Percentiles rank a stretch among this genome's conserved stretches.
These are phyloP conservation scores for Sparidentex hasta DNA, from an alignment of 2,797 vertebrate genomes.

Conservation along the genomic window DNA sequence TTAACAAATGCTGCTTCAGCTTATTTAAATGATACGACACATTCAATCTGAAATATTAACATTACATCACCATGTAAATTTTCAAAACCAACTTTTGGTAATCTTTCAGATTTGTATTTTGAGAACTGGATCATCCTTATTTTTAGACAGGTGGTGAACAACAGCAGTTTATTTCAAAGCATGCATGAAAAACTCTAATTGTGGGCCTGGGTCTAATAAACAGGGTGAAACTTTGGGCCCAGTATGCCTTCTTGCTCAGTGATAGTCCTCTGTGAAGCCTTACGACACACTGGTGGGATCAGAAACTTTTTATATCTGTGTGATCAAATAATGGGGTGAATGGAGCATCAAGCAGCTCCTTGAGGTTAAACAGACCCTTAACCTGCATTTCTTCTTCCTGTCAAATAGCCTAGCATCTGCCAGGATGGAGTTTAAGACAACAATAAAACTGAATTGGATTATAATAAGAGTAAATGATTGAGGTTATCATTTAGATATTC, in stretches of 20 bases:
- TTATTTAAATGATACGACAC: no score
- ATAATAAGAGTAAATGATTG: not conserved
- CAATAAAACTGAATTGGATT: not conserved
- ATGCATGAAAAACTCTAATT: constrained; percentile 31
- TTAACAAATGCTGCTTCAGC: no score
- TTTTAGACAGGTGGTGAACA: not conserved
- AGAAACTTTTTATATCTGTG: constrained; percentile 29
- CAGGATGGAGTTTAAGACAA: not conserved
- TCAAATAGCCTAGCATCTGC: not conserved
- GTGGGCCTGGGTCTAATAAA: constrained; percentile 18
- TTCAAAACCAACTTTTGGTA: no score
- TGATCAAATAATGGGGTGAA: constrained; percentile 41
- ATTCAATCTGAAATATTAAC: no score
- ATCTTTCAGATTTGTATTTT: not conserved
- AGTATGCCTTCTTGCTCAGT: not conserved
- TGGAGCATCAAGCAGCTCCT: not conserved
- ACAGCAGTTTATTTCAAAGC: constrained; percentile 25
- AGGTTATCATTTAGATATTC: not conserved
- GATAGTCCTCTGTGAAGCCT: constrained; percentile 10
- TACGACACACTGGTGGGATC: constrained; percentile 16
- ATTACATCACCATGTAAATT: no score
- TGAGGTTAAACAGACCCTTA: not conserved
- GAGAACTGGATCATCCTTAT: constrained; percentile 20
- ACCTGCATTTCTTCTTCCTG: not conserved
- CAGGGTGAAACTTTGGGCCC: constrained; percentile 2